phyloP scores from a whole-genome alignment of 2,113 vertebrate species.

The Dipodomys ordii region DNA sequence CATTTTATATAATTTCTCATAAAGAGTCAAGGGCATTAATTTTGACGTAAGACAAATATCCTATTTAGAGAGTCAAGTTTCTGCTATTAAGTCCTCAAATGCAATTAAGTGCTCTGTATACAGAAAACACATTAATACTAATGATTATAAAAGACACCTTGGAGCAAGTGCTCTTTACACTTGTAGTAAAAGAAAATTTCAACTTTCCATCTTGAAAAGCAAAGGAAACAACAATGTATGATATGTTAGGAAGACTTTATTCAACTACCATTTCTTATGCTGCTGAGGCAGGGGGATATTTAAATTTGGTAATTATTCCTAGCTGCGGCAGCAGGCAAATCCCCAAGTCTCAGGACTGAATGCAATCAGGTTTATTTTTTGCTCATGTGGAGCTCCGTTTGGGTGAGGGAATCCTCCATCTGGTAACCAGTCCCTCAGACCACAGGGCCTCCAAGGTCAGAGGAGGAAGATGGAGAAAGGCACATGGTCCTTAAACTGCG shows the following conservation, averaged over 20 bases:
- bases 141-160: background rate
- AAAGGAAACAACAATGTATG: background rate
- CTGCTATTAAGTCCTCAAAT: slow-evolving; percentile 3
- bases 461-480: background rate
- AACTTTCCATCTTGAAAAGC: background rate
- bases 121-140: background rate
- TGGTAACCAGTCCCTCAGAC: background rate
- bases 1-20: slow-evolving; percentile 22
- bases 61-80: slow-evolving; percentile 3
- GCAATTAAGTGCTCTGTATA: slow-evolving; percentile 24
- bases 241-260: background rate
- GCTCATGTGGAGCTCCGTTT: background rate
- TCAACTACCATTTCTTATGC: background rate
- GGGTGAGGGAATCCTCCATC: background rate
- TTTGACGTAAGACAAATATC: slow-evolving; percentile 31
- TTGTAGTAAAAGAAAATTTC: background rate
- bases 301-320: background rate
- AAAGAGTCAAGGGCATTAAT: background rate
- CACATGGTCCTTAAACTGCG: background rate
- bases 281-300: background rate
- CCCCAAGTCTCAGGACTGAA: background rate
- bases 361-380: slow-evolving; percentile 10
- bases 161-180: background rate
- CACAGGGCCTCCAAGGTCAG: background rate
- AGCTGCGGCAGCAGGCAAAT: background rate